Evolutionary conservation across 2,888 invertebrate genomes (phyloP).

Genomic region (Acrobasis consociella): DNA sequence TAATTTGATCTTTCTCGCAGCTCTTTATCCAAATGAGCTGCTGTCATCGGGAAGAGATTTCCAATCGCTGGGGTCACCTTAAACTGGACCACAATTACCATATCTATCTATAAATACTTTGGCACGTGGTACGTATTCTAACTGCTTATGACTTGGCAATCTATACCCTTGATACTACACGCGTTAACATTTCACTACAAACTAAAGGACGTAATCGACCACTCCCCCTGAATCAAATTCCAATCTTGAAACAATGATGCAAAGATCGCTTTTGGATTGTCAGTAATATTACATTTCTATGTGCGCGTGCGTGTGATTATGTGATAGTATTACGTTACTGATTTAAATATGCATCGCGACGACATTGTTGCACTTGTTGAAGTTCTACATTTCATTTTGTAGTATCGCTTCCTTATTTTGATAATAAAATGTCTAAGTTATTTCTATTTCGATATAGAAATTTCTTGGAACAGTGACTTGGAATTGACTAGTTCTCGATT

Average conservation of each 20-base stretch:
- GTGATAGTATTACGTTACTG: constrained; percentile 55
- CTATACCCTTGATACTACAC: constrained; percentile 50
- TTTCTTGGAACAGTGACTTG: constrained; percentile 13
- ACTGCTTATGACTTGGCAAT: constrained; percentile 58
- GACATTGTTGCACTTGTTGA: constrained; percentile 64
- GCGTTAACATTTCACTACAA: constrained; percentile 28
- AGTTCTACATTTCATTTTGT: constrained; percentile 48
- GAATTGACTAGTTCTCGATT: neutral
- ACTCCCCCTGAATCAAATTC: constrained; percentile 9
- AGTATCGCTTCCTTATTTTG: constrained; percentile 60
- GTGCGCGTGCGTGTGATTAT: constrained; percentile 50
- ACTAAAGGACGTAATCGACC: constrained; percentile 35
- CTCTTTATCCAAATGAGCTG: neutral
- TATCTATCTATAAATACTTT: constrained; percentile 43
- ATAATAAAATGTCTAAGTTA: constrained; percentile 47
- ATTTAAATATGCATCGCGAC: constrained; percentile 63
- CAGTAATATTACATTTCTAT: constrained; percentile 21
- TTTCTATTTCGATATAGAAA: constrained; percentile 18
- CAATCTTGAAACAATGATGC: constrained; percentile 7
- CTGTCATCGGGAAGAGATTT: neutral
- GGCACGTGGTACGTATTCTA: constrained; percentile 61
- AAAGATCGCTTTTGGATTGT: constrained; percentile 26
- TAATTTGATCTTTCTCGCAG: constrained; percentile 31
- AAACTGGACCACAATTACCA: constrained; percentile 41
- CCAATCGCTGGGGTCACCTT: constrained; percentile 37